Evolutionary conservation across 2,113 vertebrate genomes (phyloP), one percentile per base, ranked within the genome.

Genomic region (Picathartes gymnocephalus): DNA sequence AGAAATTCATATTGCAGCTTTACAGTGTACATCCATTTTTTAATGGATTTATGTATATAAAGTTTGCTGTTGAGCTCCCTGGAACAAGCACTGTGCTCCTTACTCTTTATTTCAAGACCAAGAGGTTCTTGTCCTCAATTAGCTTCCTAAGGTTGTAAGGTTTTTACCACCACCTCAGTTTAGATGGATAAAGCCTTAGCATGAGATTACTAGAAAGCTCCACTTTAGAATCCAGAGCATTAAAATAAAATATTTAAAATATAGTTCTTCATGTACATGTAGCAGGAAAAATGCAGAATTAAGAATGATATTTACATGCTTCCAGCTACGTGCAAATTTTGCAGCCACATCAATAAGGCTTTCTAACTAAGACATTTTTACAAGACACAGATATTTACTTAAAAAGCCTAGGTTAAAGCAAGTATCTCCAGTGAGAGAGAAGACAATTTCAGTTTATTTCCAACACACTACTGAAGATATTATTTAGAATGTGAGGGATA

Each of bases 221-320:
- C 69, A 73, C 13, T 14, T 60, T 73, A 53, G 16, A 61, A 33
- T 39, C 8, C 24, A 81, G 7, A 91, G 70, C 9, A 62, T 48
- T 61, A 73, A 11, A 81, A 22, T 3, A 87, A 7, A 12, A 42
- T 14, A 40, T 61, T 85, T 60, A 70, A 83, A 74, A 70, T 40
- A 45, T 2, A 65, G 20, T 56, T 27, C 10, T 54, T 62, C 31
- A 37, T 1, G 0, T 11, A 44, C n/a, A 33, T 3, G 3, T 7
- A 70, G 22, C 4, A 1, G 19, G 16, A 86, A n/a, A 90, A 93
- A 85, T 19, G 7, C 17, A 86, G 51, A 73, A 58, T 48, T 83
- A 56, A 2, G 7, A 77, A 68, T 11, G 15, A 47, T 16, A 37
- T n/a, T 80, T 66, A 70, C 23, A 23, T 19, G 27, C 9, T 39